Base-by-base conservation (phyloP, 1,140 invertebrate species). In the Epicauta chinensis region DNA sequence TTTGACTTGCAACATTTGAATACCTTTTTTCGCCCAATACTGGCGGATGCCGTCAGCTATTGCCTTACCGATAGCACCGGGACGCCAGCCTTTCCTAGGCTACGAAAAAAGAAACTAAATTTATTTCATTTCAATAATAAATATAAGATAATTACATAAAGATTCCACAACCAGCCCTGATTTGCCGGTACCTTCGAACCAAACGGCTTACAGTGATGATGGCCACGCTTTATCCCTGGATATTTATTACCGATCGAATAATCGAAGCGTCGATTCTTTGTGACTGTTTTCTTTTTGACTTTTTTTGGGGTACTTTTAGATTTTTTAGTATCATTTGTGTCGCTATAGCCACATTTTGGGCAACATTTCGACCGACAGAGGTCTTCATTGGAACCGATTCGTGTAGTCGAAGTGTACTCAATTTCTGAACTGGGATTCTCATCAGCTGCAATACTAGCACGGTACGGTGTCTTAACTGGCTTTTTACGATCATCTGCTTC, bases 131-230 rank as follows among this genome's bases (percentile, higher is more conserved):
- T 29, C 66, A 49, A 13, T 23, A 23, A 23, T 23, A 5, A 23
- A 5, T 23, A 7, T 5, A 7, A 23, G 41, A 9, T 52, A 2
- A 58, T 53, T n/a, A 47, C 58, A 13, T 58, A 39, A 10, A 73
- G 61, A 57, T 73, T 78, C 78, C 78, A 80, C 11, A 77, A 56
- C 78, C 78, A 80, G 0, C 78, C 78, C 77, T 79, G 79, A 15
- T 69, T 66, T 2, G 70, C 62, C 1, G 78, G 78, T 0, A 79
- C 76, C 2, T 72, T 67, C 23, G 62, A 68, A 4, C 64, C 46
- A 16, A 66, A 68, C 2, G 64, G 53, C 0, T 66, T 62, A 55
- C 78, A 79, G 58, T 71, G 57, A 41, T 72, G 75, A 49, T 79
- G 78, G 0, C 77, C 77, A 30, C 77, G 65, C 10, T 70, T 60